Base-by-base conservation (phyloP, 1,140 invertebrate species). In the Hypothenemus hampei region DNA sequence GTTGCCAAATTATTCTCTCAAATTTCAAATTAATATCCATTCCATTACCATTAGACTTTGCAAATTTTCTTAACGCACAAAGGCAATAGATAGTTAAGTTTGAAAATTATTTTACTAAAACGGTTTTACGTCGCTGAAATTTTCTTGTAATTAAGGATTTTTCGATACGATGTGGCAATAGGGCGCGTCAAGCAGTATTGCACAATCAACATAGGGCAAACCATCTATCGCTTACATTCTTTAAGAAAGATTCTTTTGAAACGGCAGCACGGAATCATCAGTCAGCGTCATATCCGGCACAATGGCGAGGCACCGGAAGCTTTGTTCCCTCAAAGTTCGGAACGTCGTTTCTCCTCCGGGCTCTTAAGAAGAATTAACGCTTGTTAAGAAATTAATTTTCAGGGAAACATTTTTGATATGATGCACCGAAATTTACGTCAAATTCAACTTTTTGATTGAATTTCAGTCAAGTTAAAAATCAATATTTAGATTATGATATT, bases 241-340 rank as follows among this genome's bases (percentile, higher is more conserved):
- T 61, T 59, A 50, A 51, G 37, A 49, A 43, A 46, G 57, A 66
- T 65, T 62, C 63, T 65, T 65, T 65, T 59, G 54, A 66, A 65
- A 60, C 51, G 59, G 40, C 57, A 40, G 56, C 52, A 54, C 23
- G 58, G 59, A 57, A 65, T 67, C 62, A 67, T 67, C 65, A 64
- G 65, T 67, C 64, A 67, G 61, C 65, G 65, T 67, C 65, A 67
- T 59, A 64, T 67, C 65, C 63, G 62, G 59, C 60, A 65, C 65
- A 65, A 67, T 64, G 59, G 58, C 59, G 61, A n/a, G 54, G 35
- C 31, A 31, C 45, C 56, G 50, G 49, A 58, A 48, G 52, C 57
- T 66, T 63, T 63, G 61, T 63, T 65, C 63, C 41, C 49, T n/a
- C 49, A 20, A 18, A 41, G 45, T 33, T 19, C 46, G 33, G 35